These are phyloP conservation scores for Maniola hyperantus DNA, from an alignment of 2,888 invertebrate species.

Conservation along the genomic window DNA sequence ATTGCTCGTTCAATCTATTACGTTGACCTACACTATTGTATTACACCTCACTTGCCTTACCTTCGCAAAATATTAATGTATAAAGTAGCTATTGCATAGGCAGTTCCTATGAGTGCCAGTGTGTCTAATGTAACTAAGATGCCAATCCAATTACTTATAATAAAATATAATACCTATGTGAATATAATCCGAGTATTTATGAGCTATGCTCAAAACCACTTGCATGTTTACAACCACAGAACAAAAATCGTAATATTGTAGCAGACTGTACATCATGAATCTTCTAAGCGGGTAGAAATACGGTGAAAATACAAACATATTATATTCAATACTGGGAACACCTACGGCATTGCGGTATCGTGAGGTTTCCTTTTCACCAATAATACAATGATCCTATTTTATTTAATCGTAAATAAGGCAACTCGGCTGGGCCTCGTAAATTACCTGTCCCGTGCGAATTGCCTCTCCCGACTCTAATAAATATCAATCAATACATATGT, in stretches of 20 bases:
- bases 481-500: slow-evolving; percentile 70
- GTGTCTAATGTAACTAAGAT: too few relatives aligned
- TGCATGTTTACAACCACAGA: too few relatives aligned
- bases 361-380: slow-evolving; percentile 51
- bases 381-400: slow-evolving; percentile 66
- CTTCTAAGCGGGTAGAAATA: slow-evolving; percentile 16
- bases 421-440: slow-evolving; percentile 58
- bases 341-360: slow-evolving; percentile 34
- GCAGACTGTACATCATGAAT: slow-evolving; percentile 8
- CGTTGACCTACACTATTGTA: not conserved
- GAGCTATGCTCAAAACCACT: too few relatives aligned
- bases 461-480: slow-evolving; percentile 60
- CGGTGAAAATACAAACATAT: slow-evolving; percentile 21
- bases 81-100: too few relatives aligned
- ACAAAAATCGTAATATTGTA: not conserved
- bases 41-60: not conserved
- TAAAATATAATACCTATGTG: too few relatives aligned
- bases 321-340: slow-evolving; percentile 16
- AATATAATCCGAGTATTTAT: too few relatives aligned
- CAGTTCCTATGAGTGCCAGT: too few relatives aligned
- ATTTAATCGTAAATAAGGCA: slow-evolving; percentile 69
- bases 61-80: too few relatives aligned
- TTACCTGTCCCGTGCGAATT: slow-evolving; percentile 62
- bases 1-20: slow-evolving; percentile 2
- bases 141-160: too few relatives aligned